Evolutionary conservation across 2,888 invertebrate genomes (phyloP), one percentile per base, ranked within the genome.

Genomic region (Acholoe squamosa): DNA sequence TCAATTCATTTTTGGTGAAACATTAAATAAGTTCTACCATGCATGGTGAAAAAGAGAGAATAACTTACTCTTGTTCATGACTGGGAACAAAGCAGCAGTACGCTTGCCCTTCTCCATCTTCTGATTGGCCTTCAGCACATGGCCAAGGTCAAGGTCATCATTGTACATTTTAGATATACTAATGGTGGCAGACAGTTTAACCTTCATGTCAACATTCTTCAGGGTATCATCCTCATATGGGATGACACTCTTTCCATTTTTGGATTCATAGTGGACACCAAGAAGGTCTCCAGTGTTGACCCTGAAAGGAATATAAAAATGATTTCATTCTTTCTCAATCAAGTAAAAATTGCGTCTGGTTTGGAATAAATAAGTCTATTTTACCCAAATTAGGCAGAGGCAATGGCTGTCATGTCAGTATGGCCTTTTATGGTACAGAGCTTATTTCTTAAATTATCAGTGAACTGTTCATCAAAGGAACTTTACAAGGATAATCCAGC

Each of bases 251-350:
- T 10, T 10, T 0, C 84, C 84, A 5, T 33, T 22, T n/a, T 34
- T 51, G 51, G 28, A 14, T 0, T 34, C 34, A 43, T 84, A 84
- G 84, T 84, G 84, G 51, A 84, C 43, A 19, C 84, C 84, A 1
- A 84, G 43, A 14, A 84, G 33, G 25, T 84, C 84, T n/a, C 84
- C 84, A 43, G 84, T 34, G 14, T 25, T 22, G 25, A 84, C 84
- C 84, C 84, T 84, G 31, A n/a, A n/a, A n/a, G 31, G 31, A 25
- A 76, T 14, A 25, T 25, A 76, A 10, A 12, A 14, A 25, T 76
- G 12, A 76, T 16, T 28, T n/a, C n/a, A n/a, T 31, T 10, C n/a
- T 16, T n/a, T 43, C 33, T 80, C 31, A n/a, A n/a, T n/a, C n/a
- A n/a, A n/a, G n/a, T 31, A n/a, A n/a, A n/a, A n/a, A n/a, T n/a